Evolutionary conservation across 1,140 invertebrate genomes (phyloP).

Genomic region (Listronotus oregonensis): DNA sequence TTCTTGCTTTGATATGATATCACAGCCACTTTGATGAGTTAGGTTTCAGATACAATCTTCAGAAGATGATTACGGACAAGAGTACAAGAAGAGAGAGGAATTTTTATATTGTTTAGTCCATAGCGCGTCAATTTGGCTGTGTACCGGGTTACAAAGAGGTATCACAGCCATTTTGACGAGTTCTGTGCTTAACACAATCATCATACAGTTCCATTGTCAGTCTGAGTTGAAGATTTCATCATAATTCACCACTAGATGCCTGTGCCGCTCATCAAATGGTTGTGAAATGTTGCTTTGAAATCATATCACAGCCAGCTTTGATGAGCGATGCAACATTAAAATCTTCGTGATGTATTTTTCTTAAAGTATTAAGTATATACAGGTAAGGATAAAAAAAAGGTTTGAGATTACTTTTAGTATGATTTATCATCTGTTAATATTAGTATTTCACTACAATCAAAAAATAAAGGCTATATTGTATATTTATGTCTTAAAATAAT

Average conservation of each 20-base stretch:
- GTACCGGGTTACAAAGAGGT: slow-evolving; percentile 73
- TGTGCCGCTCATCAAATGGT: slow-evolving; percentile 53
- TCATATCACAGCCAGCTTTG: slow-evolving; percentile 84
- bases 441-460: too few species aligned
- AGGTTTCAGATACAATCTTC: slow-evolving; percentile 50
- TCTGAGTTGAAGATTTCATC: too few species aligned
- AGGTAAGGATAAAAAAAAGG: too few species aligned
- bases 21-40: slow-evolving; percentile 84
- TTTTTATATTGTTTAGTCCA: slow-evolving; percentile 45
- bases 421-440: too few species aligned
- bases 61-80: background rate
- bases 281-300: slow-evolving; percentile 54
- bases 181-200: slow-evolving; percentile 58
- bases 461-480: too few species aligned
- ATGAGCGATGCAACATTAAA: slow-evolving; percentile 69
- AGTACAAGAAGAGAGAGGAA: background rate
- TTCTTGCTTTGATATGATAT: slow-evolving; percentile 67
- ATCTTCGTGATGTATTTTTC: background rate
- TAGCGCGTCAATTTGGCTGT: slow-evolving; percentile 80
- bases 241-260: slow-evolving; percentile 31
- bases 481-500: too few species aligned
- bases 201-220: background rate
- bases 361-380: background rate
- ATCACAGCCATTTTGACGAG: slow-evolving; percentile 90
- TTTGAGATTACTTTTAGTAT: too few species aligned